Conservation (phyloP, 1,140 invertebrate species). For the Heterodera carotae region DNA sequence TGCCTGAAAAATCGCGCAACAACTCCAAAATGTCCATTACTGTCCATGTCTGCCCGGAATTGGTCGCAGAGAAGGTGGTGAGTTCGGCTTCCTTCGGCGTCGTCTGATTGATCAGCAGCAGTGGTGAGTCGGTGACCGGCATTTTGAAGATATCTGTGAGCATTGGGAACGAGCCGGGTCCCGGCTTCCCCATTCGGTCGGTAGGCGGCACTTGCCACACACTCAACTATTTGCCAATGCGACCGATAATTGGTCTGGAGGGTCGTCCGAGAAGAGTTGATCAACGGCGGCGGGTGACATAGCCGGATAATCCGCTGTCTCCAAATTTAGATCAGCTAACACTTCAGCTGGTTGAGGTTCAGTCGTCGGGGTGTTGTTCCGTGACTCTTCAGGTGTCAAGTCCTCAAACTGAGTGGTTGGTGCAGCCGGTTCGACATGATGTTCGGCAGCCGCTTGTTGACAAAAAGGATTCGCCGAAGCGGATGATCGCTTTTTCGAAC, state of each 20-base stretch:
- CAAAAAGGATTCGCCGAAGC: no score
- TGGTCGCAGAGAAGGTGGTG: background rate
- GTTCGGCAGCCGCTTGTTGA: no score
- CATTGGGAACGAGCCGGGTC: background rate
- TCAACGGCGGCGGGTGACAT: no score
- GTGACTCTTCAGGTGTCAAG: no score
- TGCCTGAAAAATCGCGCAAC: background rate
- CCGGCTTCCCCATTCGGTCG: background rate
- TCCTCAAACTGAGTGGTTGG: no score
- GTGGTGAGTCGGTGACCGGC: background rate
- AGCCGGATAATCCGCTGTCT: no score
- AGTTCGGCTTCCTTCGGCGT: background rate
- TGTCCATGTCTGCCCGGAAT: background rate
- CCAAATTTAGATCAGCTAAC: no score
- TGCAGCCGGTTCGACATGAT: no score
- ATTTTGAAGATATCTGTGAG: background rate
- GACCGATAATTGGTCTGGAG: constrained; percentile 1
- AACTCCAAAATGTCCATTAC: constrained; percentile 8
- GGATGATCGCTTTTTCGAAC: no score
- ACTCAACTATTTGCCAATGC: background rate
- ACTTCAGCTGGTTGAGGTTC: no score
- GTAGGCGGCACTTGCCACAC: background rate
- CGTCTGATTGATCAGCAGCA: constrained; percentile 1
- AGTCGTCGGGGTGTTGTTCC: no score
- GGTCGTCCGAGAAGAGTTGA: no score